Conservation (phyloP, 2,113 vertebrate species). For the Zapus hudsonius region DNA sequence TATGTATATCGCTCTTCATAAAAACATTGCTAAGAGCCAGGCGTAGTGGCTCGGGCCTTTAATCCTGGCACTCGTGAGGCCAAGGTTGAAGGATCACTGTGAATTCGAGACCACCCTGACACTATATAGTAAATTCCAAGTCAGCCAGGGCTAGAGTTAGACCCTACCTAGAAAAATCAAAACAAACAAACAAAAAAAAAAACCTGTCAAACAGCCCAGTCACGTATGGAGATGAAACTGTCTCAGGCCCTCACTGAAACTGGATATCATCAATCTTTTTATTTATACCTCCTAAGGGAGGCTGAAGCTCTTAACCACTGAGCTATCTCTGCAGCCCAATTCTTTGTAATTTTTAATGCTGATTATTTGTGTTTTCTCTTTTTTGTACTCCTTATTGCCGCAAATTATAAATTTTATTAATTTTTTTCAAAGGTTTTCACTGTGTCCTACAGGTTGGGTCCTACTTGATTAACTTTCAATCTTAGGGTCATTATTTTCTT, state of each 20-base stretch:
- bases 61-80: no score
- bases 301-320: background rate
- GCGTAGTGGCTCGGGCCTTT: no score
- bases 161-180: no score
- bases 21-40: background rate
- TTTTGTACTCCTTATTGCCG: background rate
- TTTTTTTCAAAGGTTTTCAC: constrained; percentile 6
- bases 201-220: no score
- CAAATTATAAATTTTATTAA: constrained; percentile 6
- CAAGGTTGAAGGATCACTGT: no score
- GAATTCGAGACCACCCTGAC: no score
- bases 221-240: background rate
- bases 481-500: background rate
- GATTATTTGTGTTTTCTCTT: background rate
- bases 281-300: background rate
- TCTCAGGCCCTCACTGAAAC: background rate
- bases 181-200: no score
- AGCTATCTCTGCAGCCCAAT: background rate
- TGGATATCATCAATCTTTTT: background rate
- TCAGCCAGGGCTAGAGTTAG: no score
- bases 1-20: background rate
- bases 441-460: background rate
- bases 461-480: background rate
- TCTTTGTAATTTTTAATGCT: background rate
- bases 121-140: no score